Conservation (phyloP, 1,140 invertebrate species). For the Drosophila parvula region DNA sequence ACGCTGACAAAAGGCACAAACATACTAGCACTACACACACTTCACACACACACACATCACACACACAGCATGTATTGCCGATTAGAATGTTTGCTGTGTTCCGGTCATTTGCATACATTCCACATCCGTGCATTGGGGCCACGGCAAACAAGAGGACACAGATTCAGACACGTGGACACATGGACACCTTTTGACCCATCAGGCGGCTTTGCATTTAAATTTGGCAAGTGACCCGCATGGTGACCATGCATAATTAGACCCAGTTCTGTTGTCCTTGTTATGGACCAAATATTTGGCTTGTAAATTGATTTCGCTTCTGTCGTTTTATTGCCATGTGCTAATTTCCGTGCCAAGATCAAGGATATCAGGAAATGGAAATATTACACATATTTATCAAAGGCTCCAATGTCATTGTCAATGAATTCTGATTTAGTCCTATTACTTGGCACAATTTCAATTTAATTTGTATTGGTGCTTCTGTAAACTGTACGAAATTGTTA, state of each 20-base stretch:
- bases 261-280: slow-evolving; percentile 39
- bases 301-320: slow-evolving; percentile 39
- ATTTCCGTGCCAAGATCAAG: slow-evolving; percentile 14
- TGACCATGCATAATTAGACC: slow-evolving; percentile 58
- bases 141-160: slow-evolving; percentile 9
- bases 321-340: not conserved
- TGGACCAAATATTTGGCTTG: slow-evolving; percentile 46
- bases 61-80: slow-evolving; percentile 29
- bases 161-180: slow-evolving; percentile 52
- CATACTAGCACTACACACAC: slow-evolving; percentile 3
- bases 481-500: not conserved
- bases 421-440: not conserved
- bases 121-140: slow-evolving; percentile 6
- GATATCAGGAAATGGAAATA: not conserved
- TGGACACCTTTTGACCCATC: slow-evolving; percentile 45
- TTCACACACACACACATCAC: not conserved
- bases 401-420: not conserved
- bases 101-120: slow-evolving; percentile 42
- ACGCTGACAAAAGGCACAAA: slow-evolving; percentile 34
- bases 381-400: slow-evolving; percentile 4
- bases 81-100: slow-evolving; percentile 58
- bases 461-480: too few species aligned
- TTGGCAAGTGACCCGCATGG: slow-evolving; percentile 52
- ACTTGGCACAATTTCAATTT: too few species aligned
- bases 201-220: slow-evolving; percentile 58